These are phyloP conservation scores for Cotesia chilonis DNA, from an alignment of 1,140 invertebrate genomes.

Conservation along the genomic window DNA sequence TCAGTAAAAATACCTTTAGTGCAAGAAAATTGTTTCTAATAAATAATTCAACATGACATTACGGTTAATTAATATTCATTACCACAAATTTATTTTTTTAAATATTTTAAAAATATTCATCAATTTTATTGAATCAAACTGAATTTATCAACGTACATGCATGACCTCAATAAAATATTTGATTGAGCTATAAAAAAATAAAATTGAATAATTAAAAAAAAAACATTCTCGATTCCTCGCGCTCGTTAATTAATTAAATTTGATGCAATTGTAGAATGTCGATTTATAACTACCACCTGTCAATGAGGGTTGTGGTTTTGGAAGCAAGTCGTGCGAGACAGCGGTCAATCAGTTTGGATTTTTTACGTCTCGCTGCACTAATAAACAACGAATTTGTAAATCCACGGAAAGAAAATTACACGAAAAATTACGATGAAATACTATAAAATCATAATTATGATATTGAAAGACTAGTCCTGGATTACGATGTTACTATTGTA, in stretches of 20 bases:
- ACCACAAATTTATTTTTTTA: too few relatives aligned
- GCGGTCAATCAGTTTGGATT: slow-evolving; percentile 1
- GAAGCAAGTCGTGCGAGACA: slow-evolving; percentile 14
- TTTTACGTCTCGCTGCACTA: neutral
- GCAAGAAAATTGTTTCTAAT: too few relatives aligned
- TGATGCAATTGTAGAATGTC: slow-evolving; percentile 2
- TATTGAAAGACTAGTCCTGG: too few relatives aligned
- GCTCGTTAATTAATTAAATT: slow-evolving; percentile 28
- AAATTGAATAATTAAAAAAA: slow-evolving; percentile 7
- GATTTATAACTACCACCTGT: slow-evolving; percentile 28
- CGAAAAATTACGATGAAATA: too few relatives aligned
- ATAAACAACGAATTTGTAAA: neutral
- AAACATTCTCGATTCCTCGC: neutral
- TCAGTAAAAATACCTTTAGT: too few relatives aligned
- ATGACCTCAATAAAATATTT: neutral
- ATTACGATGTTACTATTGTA: too few relatives aligned
- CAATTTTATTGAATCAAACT: too few relatives aligned
- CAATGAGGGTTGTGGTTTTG: slow-evolving; percentile 17
- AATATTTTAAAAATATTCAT: too few relatives aligned
- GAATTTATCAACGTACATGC: too few relatives aligned
- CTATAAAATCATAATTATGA: too few relatives aligned
- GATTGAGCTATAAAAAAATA: neutral
- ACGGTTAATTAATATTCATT: too few relatives aligned
- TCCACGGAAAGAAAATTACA: neutral
- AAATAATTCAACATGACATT: too few relatives aligned